Base-by-base conservation (phyloP, 1,140 invertebrate genomes). In the Drosophila kurseongensis region DNA sequence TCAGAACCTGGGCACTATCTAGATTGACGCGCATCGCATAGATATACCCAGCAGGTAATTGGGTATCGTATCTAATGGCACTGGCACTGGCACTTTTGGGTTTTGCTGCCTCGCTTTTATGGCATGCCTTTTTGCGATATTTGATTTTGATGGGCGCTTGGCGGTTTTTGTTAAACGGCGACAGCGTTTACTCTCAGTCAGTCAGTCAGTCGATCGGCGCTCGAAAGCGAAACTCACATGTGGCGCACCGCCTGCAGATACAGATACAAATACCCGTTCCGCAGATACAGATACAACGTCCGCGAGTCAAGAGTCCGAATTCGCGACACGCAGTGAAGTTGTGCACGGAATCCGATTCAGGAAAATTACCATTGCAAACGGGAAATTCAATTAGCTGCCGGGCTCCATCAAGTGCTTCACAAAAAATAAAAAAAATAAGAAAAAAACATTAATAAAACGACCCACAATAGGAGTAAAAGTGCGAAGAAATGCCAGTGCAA, bases 131-230 rank as follows among this genome's bases (percentile, higher is more conserved):
- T 69, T 69, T 78, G 79, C 59, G 69, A 82, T 85, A 80, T 78
- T 80, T 80, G 82, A 86, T 80, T 85, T 84, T 84, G 80, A 59
- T 76, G 59, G 82, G 61, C 62, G 75, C 51, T 66, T 55, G 38
- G 52, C 56, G 47, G 63, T 51, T 57, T 52, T 47, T 58, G 73
- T 47, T 58, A 36, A 48, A 13, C 60, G 45, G 61, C 73, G 47
- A 57, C 61, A 75, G 44, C 35, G 71, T 35, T 76, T 52, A 47
- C 72, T 76, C 78, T 85, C 68, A 66, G 81, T 54, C 73, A 63
- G 75, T 83, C 75, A 52, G 55, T 56, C 58, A 52, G 29, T 63
- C 59, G 77, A 61, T 55, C 72, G 42, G 16, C 29, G 36, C 23
- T 60, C 71, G 66, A 69, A 72, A 78, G 76, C 78, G 40, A 80